Conservation (phyloP, 2,113 vertebrate species). For the Eidolon helvum region DNA sequence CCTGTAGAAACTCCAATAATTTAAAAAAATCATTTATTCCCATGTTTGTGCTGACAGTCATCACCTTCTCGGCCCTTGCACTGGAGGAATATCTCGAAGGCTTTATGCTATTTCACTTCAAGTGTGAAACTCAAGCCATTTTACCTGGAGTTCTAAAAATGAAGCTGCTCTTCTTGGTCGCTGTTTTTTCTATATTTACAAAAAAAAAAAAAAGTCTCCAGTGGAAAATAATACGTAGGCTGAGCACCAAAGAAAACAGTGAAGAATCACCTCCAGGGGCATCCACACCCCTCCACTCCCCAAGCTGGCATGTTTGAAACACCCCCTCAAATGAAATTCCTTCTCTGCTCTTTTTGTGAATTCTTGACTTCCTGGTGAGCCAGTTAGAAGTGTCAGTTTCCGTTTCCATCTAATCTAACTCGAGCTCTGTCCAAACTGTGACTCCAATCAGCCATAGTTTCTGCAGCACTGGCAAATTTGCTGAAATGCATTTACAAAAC, state of each 20-base stretch:
- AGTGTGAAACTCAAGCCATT: not conserved
- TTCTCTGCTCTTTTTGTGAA: not conserved
- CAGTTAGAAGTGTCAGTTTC: constrained; percentile 55
- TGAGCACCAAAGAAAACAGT: constrained; percentile 54
- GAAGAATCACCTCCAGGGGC: constrained; percentile 14
- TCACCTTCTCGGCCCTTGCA: not conserved
- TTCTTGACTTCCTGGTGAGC: constrained; percentile 16
- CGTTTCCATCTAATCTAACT: constrained; percentile 47
- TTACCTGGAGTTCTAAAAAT: constrained; percentile 2
- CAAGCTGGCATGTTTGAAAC: constrained; percentile 30
- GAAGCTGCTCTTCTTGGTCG: not conserved
- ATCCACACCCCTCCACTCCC: constrained; percentile 35
- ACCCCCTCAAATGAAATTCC: constrained; percentile 52
- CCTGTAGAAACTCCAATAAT: not conserved
- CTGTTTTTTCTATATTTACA: not conserved
- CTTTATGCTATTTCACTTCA: not conserved
- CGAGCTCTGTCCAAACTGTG: constrained; percentile 15
- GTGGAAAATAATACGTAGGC: constrained; percentile 49
- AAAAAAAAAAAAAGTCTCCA: constrained; percentile 19
- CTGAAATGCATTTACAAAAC: constrained; percentile 67
- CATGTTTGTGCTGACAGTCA: not conserved
- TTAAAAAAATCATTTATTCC: not conserved
- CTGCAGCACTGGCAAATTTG: constrained; percentile 53
- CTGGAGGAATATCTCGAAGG: not conserved
- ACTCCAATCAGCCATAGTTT: constrained; percentile 57